Percentiles rank a stretch among this genome's conserved stretches.
Conservation (phyloP, 2,888 invertebrate species). For the Anaspis maculata region DNA sequence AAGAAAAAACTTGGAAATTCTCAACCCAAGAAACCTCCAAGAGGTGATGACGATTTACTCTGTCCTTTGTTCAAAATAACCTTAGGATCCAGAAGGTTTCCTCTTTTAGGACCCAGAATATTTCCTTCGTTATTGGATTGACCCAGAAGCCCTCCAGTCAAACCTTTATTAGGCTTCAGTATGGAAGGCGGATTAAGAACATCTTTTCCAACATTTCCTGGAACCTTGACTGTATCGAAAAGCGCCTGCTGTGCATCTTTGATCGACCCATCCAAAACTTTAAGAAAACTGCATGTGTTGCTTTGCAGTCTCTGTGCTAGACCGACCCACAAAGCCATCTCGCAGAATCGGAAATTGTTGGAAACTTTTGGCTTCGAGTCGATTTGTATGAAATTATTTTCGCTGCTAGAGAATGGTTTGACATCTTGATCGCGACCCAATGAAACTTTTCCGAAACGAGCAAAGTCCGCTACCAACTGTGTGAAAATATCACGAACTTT, state of each 20-base stretch:
- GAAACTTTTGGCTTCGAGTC: constrained; percentile 41
- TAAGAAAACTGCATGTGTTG: constrained; percentile 44
- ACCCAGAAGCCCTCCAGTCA: too few species aligned
- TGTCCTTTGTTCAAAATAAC: too few species aligned
- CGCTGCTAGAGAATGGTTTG: constrained; percentile 37
- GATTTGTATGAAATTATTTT: constrained; percentile 50
- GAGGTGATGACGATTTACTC: too few species aligned
- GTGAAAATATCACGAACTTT: constrained; percentile 59
- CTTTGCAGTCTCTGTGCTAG: constrained; percentile 50
- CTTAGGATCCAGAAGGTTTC: too few species aligned
- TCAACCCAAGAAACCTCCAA: too few species aligned
- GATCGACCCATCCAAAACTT: constrained; percentile 24
- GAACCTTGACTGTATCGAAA: neutral
- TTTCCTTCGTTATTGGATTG: too few species aligned
- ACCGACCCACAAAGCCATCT: constrained; percentile 63
- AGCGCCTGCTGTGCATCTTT: constrained; percentile 12
- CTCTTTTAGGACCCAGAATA: too few species aligned
- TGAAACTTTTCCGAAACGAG: constrained; percentile 43
- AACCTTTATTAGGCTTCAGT: too few species aligned
- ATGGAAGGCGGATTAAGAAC: too few species aligned
- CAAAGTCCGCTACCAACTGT: constrained; percentile 59
- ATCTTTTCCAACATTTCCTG: too few species aligned
- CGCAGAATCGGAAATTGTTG: constrained; percentile 52
- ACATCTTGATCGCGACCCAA: constrained; percentile 37
- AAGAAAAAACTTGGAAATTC: too few species aligned